Evolutionary conservation across 2,797 vertebrate genomes (phyloP), one percentile per base, ranked within the genome.

Genomic region (Pachyuromys duprasi): DNA sequence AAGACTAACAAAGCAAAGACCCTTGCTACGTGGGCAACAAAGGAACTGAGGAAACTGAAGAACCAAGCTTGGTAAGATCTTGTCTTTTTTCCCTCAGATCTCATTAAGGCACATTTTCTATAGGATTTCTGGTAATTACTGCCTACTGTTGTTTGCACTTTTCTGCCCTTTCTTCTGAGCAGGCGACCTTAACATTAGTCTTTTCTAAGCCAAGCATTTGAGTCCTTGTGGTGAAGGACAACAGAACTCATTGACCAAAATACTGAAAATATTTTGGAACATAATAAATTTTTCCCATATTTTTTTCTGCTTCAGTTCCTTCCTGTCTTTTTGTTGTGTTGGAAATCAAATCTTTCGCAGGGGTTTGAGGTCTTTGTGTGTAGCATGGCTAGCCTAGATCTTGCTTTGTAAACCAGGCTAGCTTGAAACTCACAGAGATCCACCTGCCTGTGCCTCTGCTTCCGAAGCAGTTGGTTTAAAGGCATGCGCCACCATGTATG

Each of bases 31-130:
- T 99, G 99, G 99, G 99, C 99, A 97, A 99, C 99, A 89, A 99
- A 99, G 99, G 99, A 99, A 98, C 99, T 99, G 95, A 99, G 99
- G 94, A 99, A 99, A 98, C 99, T 99, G 86, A 99, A 99, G 99
- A 99, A 99, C 98, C 99, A 99, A 98, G 99, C 99, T 99, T 99
- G 99, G 99, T 99, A 97, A 98, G 98, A 90, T 28, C 80, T 33
- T 15, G 17, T 82, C 36, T 83, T 31, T 6, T 1, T 53, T 53
- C 57, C 57, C 76, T 62, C 24, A n/a, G 0, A 12, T 84, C 60
- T 75, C n/a, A 69, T 8, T 12, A 28, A 57, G 14, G 24, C 15
- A 1, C 11, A 0, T 92, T 82, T 87, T 76, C 69, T 94, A 65
- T 33, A 86, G 76, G 82, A 36, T 20, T 0, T 60, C 63, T 57